Base-by-base conservation (phyloP, 1,140 invertebrate species). In the Drosophila nikananu region DNA sequence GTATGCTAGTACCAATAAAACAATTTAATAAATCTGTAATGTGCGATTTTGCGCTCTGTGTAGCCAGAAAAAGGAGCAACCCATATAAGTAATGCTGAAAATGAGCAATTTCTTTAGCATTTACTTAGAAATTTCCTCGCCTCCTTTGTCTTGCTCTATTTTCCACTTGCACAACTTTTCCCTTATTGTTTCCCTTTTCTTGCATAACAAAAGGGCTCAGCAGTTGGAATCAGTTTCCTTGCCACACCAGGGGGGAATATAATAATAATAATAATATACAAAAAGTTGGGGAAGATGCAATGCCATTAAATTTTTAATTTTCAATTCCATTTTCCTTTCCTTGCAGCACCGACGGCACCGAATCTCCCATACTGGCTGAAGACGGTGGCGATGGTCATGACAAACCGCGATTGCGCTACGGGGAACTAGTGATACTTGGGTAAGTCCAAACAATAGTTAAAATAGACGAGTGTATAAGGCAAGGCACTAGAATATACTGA, bases 371-470 rank as follows among this genome's bases (percentile, higher is more conserved):
- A 92, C 93, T 96, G 92, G 95, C 95, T 90, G 95, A 96, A 93
- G 95, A 95, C 75, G 94, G 94, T 86, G 94, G 94, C 90, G 94
- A 95, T 92, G 95, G 95, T 76, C 94, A 94, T 89, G 94, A 95
- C 35, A 96, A 97, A 93, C 95, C 96, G 76, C 94, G 95, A 82
- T 94, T 97, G 81, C 97, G 97, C 94, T 98, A 98, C 95, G 97
- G 97, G 79, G 97, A 98, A 95, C 95, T 98, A 92, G 97, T 98
- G 92, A 98, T 98, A 94, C 95, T 98, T 93, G 97, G 97, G 97
- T 98, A 95, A 96, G 95, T 95, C 51, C 19, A 37, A 21, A 44
- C 19, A 41, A 60, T n/a, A 52, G 23, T 39, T 27, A 15, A 27
- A 73, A 41, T 35, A 30, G 5, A 32, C 19, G 17, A 21, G 13